These are phyloP conservation scores for Machimus rusticus DNA, from an alignment of 2,888 invertebrate genomes.

Conservation along the genomic window DNA sequence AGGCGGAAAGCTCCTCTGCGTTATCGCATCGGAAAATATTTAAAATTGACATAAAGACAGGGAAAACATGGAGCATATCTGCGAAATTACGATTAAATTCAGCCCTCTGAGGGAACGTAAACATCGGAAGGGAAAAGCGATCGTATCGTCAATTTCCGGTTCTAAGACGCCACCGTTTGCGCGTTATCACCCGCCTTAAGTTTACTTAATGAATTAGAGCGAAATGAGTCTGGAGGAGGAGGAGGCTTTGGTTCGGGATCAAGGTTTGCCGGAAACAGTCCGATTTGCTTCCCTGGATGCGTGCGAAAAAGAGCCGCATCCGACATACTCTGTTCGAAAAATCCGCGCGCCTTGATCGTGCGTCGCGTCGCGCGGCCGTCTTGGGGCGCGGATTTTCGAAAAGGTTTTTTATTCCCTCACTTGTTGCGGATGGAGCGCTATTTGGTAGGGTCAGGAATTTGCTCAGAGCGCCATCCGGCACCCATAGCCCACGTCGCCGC, in stretches of 20 bases:
- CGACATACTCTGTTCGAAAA: background rate
- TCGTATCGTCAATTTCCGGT: slow-evolving; percentile 24
- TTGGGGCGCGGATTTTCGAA: background rate
- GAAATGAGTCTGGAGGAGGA: background rate
- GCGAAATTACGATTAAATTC: background rate
- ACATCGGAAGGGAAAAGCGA: background rate
- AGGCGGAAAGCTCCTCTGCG: background rate
- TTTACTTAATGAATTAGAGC: background rate
- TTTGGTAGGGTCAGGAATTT: slow-evolving; percentile 25
- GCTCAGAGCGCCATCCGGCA: background rate
- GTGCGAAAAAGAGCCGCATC: background rate
- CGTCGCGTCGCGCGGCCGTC: background rate
- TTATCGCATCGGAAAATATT: background rate
- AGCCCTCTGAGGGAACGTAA: background rate
- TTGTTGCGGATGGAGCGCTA: background rate
- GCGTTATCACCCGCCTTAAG: background rate
- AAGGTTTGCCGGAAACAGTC: background rate
- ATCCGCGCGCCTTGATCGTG: background rate
- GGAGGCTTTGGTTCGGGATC: background rate
- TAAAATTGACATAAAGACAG: background rate
- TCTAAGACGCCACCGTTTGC: background rate
- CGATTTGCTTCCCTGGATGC: background rate
- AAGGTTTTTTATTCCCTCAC: background rate
- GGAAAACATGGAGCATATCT: background rate
- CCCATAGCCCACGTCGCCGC: background rate